Base-by-base conservation (phyloP, 2,797 vertebrate species). In the Eupleurogrammus muticus region DNA sequence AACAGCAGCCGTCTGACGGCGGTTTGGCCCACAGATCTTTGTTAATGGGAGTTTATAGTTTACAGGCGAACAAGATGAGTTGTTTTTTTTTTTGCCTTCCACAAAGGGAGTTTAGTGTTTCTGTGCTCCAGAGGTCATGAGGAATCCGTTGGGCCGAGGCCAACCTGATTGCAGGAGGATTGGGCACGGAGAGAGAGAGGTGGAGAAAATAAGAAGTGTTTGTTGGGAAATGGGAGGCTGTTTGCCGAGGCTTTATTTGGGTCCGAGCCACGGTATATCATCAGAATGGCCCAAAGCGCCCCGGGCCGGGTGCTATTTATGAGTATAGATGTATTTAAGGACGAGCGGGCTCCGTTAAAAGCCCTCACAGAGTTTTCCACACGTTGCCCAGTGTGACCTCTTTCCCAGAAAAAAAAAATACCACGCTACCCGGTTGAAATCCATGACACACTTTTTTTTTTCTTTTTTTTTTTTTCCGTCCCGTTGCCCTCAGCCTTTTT, bases 31-130 rank as follows among this genome's bases (percentile, higher is more conserved):
- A n/a, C 64, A 77, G 76, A 81, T 80, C 68, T 63, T 84, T 44
- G 88, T 83, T 64, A 81, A 82, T 75, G 73, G 72, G 59, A 73
- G n/a, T n/a, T n/a, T n/a, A n/a, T n/a, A 84, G 76, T 82, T 87
- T 86, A 84, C 64, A 78, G 83, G 65, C 70, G 32, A 84, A 84
- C 75, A 79, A 79, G 75, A n/a, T n/a, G n/a, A n/a, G n/a, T n/a
- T 28, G 38, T 14, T 42, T 44, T 44, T 17, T 17, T 17, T 44
- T 44, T 40, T 16, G 14, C 6, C 16, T 42, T 10, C 16, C 32
- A 49, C 32, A 12, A 5, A 72, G 57, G 48, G 67, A 70, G 59
- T 83, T 78, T 64, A 75, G 71, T 59, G 70, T 85, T 85, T 77
- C 65, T 84, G 34, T 23, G 52, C 67, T 80, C 35, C 3, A 56